Evolutionary conservation across 1,140 invertebrate species (phyloP), one percentile per base, ranked within the genome.

Genomic region (Druon quercuslanigerum): DNA sequence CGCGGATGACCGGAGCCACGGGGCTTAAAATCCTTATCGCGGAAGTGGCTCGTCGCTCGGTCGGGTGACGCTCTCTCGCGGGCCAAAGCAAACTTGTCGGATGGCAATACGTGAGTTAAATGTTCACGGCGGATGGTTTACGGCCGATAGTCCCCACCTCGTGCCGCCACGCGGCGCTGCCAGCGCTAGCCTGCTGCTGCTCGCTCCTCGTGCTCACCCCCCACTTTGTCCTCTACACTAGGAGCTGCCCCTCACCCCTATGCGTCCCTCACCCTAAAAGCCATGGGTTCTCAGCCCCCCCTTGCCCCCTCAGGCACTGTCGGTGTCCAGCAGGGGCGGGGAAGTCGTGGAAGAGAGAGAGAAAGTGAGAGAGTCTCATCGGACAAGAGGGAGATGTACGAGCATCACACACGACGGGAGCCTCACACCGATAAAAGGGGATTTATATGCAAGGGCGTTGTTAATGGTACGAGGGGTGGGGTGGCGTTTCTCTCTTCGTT

Each of bases 81-180:
- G 89, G 87, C 87, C 87, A 91, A 90, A 90, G 90, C 90, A 92
- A 92, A 91, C 91, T 92, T 90, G 90, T 91, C 90, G 88, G 90
- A 91, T 91, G 90, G 91, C 90, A 91, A 92, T 92, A 91, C 91
- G 91, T 91, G 91, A 92, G 91, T 91, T 91, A 91, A 92, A 91
- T 92, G 91, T 91, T 92, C 88, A 88, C 90, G 90, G 90, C 89
- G 90, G 89, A 91, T 91, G 90, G 90, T 91, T 91, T 91, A 90
- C 90, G 90, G 90, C 90, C 90, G 88, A 90, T 90, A 90, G 90
- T 91, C 90, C 89, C 90, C 89, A 90, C 89, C 87, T 90, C 85
- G 82, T 76, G 82, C 90, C 90, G 86, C 91, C 88, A 91, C 89
- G 90, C 90, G 90, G 90, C 90, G 90, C 90, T 91, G 90, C 87